Evolutionary conservation across 2,797 vertebrate genomes (phyloP).

Genomic region (Cynopterus sphinx): DNA sequence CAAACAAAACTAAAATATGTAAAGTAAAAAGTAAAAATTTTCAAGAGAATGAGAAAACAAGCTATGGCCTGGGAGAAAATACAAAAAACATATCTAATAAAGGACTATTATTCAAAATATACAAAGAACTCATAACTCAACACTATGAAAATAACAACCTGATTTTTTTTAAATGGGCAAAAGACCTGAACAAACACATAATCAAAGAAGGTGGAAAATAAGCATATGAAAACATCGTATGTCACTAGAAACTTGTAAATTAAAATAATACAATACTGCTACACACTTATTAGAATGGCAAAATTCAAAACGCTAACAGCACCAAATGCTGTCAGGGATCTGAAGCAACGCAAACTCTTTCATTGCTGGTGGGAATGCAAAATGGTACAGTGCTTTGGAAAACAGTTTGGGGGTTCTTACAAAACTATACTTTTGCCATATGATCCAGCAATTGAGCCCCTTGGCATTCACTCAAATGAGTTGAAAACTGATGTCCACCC

Average conservation of each 20-base stretch:
- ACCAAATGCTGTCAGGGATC: background rate
- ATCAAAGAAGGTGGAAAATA: background rate
- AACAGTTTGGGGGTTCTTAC: background rate
- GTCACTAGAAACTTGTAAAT: background rate
- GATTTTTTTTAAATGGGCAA: background rate
- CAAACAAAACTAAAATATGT: background rate
- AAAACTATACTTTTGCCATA: background rate
- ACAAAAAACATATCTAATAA: background rate
- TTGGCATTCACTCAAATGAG: background rate
- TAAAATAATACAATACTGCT: background rate
- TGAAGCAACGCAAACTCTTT: background rate
- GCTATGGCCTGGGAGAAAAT: background rate
- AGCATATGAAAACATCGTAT: background rate
- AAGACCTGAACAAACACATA: background rate
- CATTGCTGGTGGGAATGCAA: background rate
- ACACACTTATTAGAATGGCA: background rate
- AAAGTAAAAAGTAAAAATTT: constrained; percentile 47
- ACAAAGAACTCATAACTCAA: background rate
- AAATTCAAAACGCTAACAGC: background rate
- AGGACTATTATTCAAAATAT: background rate
- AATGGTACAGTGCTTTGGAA: background rate
- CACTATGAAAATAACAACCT: background rate
- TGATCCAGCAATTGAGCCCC: background rate
- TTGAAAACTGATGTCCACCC: background rate
- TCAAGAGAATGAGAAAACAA: background rate